phyloP scores from a whole-genome alignment of 2,113 vertebrate species.

The Oncorhynchus nerka region DNA sequence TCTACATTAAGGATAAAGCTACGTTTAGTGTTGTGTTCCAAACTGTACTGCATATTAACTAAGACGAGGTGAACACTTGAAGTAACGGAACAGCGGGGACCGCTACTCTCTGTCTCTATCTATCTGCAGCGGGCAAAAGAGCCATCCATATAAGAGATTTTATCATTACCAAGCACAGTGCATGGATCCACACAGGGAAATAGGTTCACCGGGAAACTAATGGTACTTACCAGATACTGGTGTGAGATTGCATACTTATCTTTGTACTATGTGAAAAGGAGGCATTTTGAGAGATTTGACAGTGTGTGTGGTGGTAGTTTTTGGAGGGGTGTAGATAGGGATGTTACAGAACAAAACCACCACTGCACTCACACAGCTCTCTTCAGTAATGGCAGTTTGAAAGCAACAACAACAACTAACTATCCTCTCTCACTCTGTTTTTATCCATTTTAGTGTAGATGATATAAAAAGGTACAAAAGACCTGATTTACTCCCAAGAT shows the following conservation, averaged over 20 bases:
- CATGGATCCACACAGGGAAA: constrained; percentile 60
- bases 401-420: constrained; percentile 26
- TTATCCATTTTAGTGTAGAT: neutral
- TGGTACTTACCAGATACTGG: constrained; percentile 68
- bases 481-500: neutral
- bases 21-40: constrained; percentile 12
- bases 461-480: constrained; percentile 7
- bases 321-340: constrained; percentile 5
- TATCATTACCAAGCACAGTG: constrained; percentile 57
- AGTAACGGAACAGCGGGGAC: constrained; percentile 31
- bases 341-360: constrained; percentile 38
- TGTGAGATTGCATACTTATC: constrained; percentile 65
- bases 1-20: neutral
- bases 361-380: constrained; percentile 39
- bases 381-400: constrained; percentile 50
- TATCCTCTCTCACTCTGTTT: neutral
- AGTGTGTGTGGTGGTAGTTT: constrained; percentile 21
- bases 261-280: constrained; percentile 64
- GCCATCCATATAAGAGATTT: constrained; percentile 69
- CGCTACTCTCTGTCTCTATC: constrained; percentile 37
- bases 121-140: constrained; percentile 48
- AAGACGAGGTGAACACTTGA: constrained; percentile 44
- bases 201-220: constrained; percentile 64
- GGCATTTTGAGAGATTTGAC: constrained; percentile 45
- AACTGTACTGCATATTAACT: constrained; percentile 27